Evolutionary conservation across 2,888 invertebrate genomes (phyloP).

Genomic region (Clostera curtula): DNA sequence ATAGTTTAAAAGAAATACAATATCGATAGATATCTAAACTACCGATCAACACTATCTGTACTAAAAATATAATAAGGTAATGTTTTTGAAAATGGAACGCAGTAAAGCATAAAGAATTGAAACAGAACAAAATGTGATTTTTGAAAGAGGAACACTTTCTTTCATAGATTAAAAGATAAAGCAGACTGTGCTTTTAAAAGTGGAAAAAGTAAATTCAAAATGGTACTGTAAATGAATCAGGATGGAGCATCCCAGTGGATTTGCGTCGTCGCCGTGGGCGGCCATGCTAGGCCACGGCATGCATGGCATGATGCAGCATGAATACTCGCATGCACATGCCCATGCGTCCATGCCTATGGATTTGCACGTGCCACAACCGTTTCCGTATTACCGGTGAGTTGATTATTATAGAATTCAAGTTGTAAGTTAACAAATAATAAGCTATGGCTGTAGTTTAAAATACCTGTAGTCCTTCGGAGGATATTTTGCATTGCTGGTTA

Average conservation of each 20-base stretch:
- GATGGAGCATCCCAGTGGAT: slow-evolving; percentile 88
- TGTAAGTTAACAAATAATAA: no score
- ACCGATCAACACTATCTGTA: no score
- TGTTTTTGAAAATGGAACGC: slow-evolving; percentile 14
- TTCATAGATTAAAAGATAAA: background rate
- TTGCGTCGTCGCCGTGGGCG: slow-evolving; percentile 86
- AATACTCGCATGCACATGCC: slow-evolving; percentile 75
- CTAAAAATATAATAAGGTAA: background rate
- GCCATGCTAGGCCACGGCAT: slow-evolving; percentile 81
- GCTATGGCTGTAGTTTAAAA: no score
- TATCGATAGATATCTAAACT: no score
- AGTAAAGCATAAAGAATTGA: background rate
- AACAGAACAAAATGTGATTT: no score
- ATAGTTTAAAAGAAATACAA: no score
- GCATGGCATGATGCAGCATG: slow-evolving; percentile 79
- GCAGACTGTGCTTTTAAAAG: slow-evolving; percentile 7
- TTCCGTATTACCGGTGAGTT: slow-evolving; percentile 91
- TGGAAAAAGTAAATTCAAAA: slow-evolving; percentile 21
- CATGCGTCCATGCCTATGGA: slow-evolving; percentile 88
- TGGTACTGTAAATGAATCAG: slow-evolving; percentile 29
- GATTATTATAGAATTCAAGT: slow-evolving; percentile 1
- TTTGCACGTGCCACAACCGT: slow-evolving; percentile 92
- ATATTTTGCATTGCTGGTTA: no score
- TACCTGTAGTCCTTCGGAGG: no score
- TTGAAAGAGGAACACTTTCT: no score